Evolutionary conservation across 2,113 vertebrate genomes (phyloP), one percentile per base, ranked within the genome.

Genomic region (Saguinus imperator): DNA sequence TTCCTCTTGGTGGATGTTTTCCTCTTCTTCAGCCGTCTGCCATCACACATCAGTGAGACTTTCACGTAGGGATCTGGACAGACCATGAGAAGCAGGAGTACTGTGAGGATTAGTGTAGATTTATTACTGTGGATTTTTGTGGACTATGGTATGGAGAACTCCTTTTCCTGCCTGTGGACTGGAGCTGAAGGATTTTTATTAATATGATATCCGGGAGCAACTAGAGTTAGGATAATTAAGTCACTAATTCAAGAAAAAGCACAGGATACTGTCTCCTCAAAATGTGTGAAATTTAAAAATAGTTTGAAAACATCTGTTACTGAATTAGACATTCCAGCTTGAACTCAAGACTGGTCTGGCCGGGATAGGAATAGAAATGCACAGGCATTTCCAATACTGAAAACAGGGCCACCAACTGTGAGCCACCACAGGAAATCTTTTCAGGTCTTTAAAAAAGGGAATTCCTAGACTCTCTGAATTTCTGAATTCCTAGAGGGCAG

Each of bases 1-100:
- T 99, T 99, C 98, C 99, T 99, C 98, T 99, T 99, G 48, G 99
- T 99, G 45, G 99, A 99, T 3, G 99, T 99, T 99, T 99, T 99
- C 96, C 99, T 99, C 98, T 99, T 99, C 98, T 99, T 99, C 96
- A 99, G 98, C 91, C 99, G 99, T 50, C 99, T 99, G 94, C 99
- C 99, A 13, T 99, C 99, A 96, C 99, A 99, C 99, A 99, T 99
- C 93, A 99, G 98, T 12, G 99, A 99, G 97, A 99, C 99, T 98
- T 99, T 99, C 97, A 99, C 99, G 3, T 99, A 99, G 45, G 99
- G 99, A 99, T 99, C 99, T 99, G 98, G 58, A 89, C 72, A 94
- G 98, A 97, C 73, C 93, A 97, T 0, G 96, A 98, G 94, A 98
- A 98, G 13, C 97, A 96, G 80, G 48, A 87, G 61, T 27, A 82